Percentiles rank a stretch among this genome's conserved stretches.
Evolutionary conservation across 2,888 invertebrate genomes (phyloP).

Genomic region (Xestia xanthographa): DNA sequence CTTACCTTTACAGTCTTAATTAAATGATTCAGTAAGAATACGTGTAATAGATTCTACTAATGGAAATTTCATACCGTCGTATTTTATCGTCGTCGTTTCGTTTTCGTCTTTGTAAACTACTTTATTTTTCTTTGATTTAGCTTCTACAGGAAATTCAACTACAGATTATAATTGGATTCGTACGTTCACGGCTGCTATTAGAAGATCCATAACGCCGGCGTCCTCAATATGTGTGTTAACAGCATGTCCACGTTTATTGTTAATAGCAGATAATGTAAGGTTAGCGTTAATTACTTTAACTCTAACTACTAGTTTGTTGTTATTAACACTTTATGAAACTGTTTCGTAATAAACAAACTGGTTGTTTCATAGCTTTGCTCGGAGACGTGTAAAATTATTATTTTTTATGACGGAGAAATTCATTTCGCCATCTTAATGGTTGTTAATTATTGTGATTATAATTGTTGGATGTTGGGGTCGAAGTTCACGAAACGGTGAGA

Average conservation of each 20-base stretch:
- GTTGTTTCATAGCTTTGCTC: conserved; percentile 52
- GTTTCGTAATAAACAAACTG: conserved; percentile 70
- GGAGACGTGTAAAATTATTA: conserved; percentile 52
- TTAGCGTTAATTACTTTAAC: conserved; percentile 78
- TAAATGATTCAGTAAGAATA: background rate
- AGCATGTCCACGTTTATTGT: conserved; percentile 74
- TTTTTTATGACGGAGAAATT: conserved; percentile 61
- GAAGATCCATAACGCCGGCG: conserved; percentile 49
- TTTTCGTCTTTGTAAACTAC: conserved; percentile 33
- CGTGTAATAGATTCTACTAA: background rate
- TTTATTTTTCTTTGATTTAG: conserved; percentile 35
- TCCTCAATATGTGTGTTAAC: conserved; percentile 54
- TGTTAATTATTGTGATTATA: conserved; percentile 62
- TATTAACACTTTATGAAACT: conserved; percentile 78
- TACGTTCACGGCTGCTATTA: conserved; percentile 42
- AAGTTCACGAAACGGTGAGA: conserved; percentile 46
- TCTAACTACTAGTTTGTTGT: conserved; percentile 75
- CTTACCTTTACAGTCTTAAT: conserved; percentile 7
- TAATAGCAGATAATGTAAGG: conserved; percentile 79
- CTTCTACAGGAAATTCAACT: conserved; percentile 41
- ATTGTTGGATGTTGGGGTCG: conserved; percentile 48
- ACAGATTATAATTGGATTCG: conserved; percentile 40
- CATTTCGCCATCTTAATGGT: conserved; percentile 60
- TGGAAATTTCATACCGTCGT: background rate
- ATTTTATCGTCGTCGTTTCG: too few relatives aligned